Evolutionary conservation across 1,140 invertebrate species (phyloP).

Genomic region (Cyclina sinensis): DNA sequence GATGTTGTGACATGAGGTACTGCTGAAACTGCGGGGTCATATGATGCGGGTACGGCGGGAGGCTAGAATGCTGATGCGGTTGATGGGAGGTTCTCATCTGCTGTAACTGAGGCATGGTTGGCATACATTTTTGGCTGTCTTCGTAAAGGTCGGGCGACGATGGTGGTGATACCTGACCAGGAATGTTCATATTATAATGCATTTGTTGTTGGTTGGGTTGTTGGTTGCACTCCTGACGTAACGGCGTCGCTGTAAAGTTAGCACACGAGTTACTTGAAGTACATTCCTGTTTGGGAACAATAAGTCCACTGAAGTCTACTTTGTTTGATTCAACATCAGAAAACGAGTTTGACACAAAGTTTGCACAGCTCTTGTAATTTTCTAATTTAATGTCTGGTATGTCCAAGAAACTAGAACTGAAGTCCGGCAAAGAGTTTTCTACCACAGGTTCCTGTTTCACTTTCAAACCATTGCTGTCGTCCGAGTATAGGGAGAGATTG

Average conservation of each 20-base stretch:
- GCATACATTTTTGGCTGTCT: conserved; percentile 70
- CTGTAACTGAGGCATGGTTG: conserved; percentile 71
- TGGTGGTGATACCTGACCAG: conserved; percentile 88
- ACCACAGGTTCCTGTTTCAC: conserved; percentile 78
- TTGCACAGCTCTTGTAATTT: conserved; percentile 73
- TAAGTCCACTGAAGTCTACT: conserved; percentile 74
- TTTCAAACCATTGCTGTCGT: conserved; percentile 76
- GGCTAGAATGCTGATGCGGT: conserved; percentile 57
- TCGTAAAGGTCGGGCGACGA: conserved; percentile 87
- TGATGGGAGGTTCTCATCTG: conserved; percentile 64
- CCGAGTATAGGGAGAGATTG: conserved; percentile 75
- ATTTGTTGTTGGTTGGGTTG: conserved; percentile 71
- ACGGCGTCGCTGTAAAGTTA: conserved; percentile 58
- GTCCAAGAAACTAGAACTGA: conserved; percentile 84
- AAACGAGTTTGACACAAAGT: background rate
- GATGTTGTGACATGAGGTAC: conserved; percentile 72
- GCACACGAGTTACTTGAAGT: conserved; percentile 74
- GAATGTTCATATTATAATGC: conserved; percentile 78
- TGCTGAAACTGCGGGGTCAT: conserved; percentile 74
- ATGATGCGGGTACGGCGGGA: conserved; percentile 70
- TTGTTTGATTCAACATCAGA: conserved; percentile 66
- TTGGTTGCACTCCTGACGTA: conserved; percentile 75
- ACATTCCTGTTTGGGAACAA: conserved; percentile 80
- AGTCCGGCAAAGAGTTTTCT: conserved; percentile 81
- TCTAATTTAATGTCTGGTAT: conserved; percentile 84